Evolutionary conservation across 1,140 invertebrate genomes (phyloP).

Genomic region (Heliconius hewitsoni): DNA sequence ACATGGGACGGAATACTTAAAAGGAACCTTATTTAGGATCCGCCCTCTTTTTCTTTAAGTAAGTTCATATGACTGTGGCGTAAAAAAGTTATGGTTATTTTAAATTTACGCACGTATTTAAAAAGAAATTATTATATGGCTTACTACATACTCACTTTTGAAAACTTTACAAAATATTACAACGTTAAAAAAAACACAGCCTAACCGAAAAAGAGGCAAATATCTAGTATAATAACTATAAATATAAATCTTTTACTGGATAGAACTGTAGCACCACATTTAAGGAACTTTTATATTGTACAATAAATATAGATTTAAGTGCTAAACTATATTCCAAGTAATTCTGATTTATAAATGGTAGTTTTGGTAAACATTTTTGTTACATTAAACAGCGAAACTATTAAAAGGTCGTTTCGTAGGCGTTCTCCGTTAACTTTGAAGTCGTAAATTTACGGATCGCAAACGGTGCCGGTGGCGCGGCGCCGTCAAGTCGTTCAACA

Average conservation of each 20-base stretch:
- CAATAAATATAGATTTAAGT: background rate
- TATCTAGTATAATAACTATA: background rate
- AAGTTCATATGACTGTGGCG: too few species aligned
- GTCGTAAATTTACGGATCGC: constrained; percentile 58
- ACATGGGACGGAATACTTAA: background rate
- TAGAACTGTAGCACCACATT: background rate
- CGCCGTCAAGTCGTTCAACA: constrained; percentile 54
- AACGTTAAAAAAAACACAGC: background rate
- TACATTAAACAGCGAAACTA: constrained; percentile 46
- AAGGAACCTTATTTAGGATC: background rate
- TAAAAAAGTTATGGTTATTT: too few species aligned
- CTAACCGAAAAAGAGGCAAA: background rate
- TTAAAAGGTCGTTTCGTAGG: constrained; percentile 58
- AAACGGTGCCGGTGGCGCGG: constrained; percentile 47
- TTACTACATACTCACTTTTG: too few species aligned
- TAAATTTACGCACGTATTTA: too few species aligned
- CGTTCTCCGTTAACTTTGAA: constrained; percentile 50
- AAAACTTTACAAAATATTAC: too few species aligned
- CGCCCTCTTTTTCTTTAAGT: too few species aligned
- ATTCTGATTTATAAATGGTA: constrained; percentile 6
- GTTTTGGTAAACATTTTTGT: constrained; percentile 46
- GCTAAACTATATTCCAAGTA: background rate
- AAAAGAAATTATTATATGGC: too few species aligned
- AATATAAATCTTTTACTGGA: background rate
- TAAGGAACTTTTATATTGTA: background rate